These are phyloP conservation scores for Eupristina koningsbergeri DNA, from an alignment of 1,140 invertebrate species.

Conservation along the genomic window DNA sequence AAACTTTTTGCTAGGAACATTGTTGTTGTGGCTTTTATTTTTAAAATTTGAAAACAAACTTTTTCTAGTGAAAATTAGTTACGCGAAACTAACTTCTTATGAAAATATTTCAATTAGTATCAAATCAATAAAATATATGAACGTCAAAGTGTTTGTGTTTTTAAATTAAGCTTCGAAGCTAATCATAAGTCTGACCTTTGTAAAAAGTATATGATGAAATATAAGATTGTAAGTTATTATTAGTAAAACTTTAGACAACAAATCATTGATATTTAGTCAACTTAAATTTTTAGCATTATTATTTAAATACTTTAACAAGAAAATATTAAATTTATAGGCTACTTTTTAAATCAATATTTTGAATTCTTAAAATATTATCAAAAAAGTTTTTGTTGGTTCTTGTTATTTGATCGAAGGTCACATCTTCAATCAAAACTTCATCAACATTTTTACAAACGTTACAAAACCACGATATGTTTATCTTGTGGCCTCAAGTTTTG, in stretches of 20 bases:
- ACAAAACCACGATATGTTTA: neutral
- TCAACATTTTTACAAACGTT: slow-evolving; percentile 9
- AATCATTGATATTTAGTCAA: neutral
- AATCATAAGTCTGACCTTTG: neutral
- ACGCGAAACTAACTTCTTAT: neutral
- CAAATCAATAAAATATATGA: neutral
- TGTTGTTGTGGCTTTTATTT: neutral
- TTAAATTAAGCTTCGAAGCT: neutral
- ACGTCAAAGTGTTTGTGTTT: too few relatives aligned
- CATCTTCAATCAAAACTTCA: slow-evolving; percentile 2
- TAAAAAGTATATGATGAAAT: neutral
- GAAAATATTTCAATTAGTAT: too few relatives aligned
- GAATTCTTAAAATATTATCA: neutral
- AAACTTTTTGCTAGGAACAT: neutral
- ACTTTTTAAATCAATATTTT: neutral
- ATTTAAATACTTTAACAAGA: too few relatives aligned
- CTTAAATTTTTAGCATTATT: too few relatives aligned
- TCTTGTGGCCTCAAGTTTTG: slow-evolving; percentile 28
- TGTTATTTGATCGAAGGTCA: neutral
- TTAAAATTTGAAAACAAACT: neutral
- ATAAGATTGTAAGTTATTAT: neutral
- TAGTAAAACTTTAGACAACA: neutral
- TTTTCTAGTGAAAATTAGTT: neutral
- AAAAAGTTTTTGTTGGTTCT: neutral
- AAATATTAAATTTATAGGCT: neutral